Conservation (phyloP, 1,140 invertebrate species). For the Nasonia longicornis region DNA sequence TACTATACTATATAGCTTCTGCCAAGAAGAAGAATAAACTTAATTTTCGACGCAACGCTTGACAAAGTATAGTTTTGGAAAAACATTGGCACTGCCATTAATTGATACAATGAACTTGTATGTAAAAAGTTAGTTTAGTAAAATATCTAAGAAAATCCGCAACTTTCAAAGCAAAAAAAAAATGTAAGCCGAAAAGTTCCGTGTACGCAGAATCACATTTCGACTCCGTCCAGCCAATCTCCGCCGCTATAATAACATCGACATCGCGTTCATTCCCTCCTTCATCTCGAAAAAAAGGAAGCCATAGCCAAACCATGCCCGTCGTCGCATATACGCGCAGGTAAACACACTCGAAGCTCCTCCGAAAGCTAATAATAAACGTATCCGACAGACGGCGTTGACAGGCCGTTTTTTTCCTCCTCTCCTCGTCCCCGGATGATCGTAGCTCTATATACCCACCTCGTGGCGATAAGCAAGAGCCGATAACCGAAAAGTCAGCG, state of each 20-base stretch:
- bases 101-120: too few relatives aligned
- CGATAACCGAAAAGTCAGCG: slow-evolving; percentile 29
- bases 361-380: not conserved
- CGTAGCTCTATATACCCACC: not conserved
- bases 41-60: not conserved
- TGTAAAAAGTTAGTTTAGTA: too few relatives aligned
- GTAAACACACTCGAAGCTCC: not conserved
- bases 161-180: too few relatives aligned
- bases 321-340: not conserved
- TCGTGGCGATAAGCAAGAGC: slow-evolving; percentile 2
- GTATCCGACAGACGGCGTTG: slow-evolving; percentile 8
- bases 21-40: not conserved
- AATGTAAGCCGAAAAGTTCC: too few relatives aligned
- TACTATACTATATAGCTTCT: slow-evolving; percentile 4
- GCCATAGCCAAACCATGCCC: not conserved
- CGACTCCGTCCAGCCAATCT: too few relatives aligned
- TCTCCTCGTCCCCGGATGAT: not conserved
- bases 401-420: not conserved
- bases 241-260: not conserved
- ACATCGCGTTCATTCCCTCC: not conserved
- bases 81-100: too few relatives aligned
- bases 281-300: not conserved
- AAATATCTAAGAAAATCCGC: too few relatives aligned
- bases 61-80: too few relatives aligned
- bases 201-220: too few relatives aligned